A percentile compares a stretch with the other conserved stretches of the same genome.
phyloP scores from a whole-genome alignment of 2,888 invertebrate species.

The Agrilus cyanescens region DNA sequence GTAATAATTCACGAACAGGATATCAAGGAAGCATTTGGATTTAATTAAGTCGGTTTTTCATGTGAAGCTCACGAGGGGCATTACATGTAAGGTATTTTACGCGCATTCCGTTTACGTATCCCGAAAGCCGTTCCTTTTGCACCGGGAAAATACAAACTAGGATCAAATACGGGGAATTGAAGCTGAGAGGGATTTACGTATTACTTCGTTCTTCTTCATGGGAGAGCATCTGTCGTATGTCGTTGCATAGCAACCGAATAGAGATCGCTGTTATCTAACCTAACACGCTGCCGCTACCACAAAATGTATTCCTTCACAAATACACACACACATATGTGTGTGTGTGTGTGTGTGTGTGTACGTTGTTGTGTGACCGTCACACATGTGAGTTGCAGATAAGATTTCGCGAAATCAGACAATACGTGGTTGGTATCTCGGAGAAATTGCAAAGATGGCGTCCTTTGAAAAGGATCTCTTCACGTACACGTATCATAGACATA shows the following conservation, averaged over 20 bases:
- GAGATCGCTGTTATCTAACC: slow-evolving; percentile 27
- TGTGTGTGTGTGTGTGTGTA: no score
- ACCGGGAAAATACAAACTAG: slow-evolving; percentile 21
- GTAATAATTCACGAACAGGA: no score
- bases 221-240: slow-evolving; percentile 18
- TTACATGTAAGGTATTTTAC: background rate
- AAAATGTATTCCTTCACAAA: slow-evolving; percentile 28
- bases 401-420: slow-evolving; percentile 17
- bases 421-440: slow-evolving; percentile 19
- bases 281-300: slow-evolving; percentile 28
- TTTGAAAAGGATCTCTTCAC: no score
- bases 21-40: no score
- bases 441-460: slow-evolving; percentile 9
- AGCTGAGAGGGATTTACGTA: slow-evolving; percentile 26
- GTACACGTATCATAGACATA: no score
- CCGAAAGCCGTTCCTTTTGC: background rate
- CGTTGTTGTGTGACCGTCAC: no score
- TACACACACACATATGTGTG: slow-evolving; percentile 19
- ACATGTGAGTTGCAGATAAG: slow-evolving; percentile 24
- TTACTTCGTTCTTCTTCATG: slow-evolving; percentile 17
- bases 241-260: slow-evolving; percentile 27
- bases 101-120: background rate
- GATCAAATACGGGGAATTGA: slow-evolving; percentile 27
- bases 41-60: no score
- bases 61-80: no score